Conservation (phyloP, 92 coral and sea anemone genomes). For the Parazoanthus swiftii region DNA sequence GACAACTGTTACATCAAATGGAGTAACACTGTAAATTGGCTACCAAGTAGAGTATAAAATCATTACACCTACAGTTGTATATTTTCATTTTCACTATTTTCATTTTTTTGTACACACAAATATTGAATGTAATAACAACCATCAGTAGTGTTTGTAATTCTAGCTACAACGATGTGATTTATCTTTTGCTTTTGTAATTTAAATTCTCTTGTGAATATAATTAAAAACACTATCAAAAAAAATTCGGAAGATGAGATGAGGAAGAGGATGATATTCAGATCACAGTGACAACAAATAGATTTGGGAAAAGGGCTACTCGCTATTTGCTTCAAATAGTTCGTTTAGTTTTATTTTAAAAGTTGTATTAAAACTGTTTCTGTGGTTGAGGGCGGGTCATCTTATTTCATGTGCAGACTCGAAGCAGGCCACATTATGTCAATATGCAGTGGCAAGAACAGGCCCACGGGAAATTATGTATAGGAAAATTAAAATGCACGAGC, state of each 20-base stretch:
- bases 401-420: slow-evolving; percentile 23
- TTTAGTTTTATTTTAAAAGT: slow-evolving; percentile 13
- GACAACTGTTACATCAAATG: slow-evolving; percentile 23
- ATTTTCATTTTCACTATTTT: slow-evolving; percentile 22
- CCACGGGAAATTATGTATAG: slow-evolving; percentile 49
- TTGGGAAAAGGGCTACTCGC: slow-evolving; percentile 16
- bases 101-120: slow-evolving; percentile 14
- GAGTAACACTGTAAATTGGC: slow-evolving; percentile 24
- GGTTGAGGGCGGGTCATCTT: slow-evolving; percentile 26
- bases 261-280: slow-evolving; percentile 25
- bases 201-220: slow-evolving; percentile 21
- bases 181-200: slow-evolving; percentile 15
- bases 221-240: slow-evolving; percentile 16
- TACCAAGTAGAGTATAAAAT: slow-evolving; percentile 14
- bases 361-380: slow-evolving; percentile 19
- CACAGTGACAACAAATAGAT: slow-evolving; percentile 15
- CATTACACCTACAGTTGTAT: slow-evolving; percentile 21
- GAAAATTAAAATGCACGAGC: slow-evolving; percentile 41
- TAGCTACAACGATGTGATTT: slow-evolving; percentile 16
- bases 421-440: slow-evolving; percentile 23
- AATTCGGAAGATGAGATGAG: slow-evolving; percentile 23
- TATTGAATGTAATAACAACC: too few relatives aligned
- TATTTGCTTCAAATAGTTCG: slow-evolving; percentile 19
- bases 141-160: slow-evolving; percentile 9
- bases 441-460: slow-evolving; percentile 31